Percentiles rank a stretch among this genome's conserved stretches.
These are phyloP conservation scores for Diaprepes abbreviatus DNA, from an alignment of 2,888 invertebrate genomes.

Conservation along the genomic window DNA sequence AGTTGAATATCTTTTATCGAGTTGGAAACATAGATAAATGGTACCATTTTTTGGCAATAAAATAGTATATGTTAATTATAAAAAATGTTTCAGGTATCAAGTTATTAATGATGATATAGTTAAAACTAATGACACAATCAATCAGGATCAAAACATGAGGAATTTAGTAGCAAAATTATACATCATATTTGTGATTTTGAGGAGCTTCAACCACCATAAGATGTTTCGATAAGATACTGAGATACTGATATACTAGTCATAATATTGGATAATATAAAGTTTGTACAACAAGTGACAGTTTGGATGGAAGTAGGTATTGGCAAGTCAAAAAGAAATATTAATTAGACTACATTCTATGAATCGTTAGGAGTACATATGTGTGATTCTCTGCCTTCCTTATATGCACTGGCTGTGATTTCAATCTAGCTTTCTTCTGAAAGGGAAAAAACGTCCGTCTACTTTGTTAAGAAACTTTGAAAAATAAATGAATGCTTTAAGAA, in stretches of 20 bases:
- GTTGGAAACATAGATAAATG: slow-evolving; percentile 55
- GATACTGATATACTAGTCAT: no score
- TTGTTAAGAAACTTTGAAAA: no score
- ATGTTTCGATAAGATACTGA: no score
- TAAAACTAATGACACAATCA: slow-evolving; percentile 31
- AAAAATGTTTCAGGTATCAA: slow-evolving; percentile 58
- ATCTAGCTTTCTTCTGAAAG: no score
- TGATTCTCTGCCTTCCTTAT: no score
- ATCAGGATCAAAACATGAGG: slow-evolving; percentile 47
- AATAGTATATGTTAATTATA: slow-evolving; percentile 48
- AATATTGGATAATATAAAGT: slow-evolving; percentile 23
- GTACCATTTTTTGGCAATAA: slow-evolving; percentile 53
- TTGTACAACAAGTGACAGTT: slow-evolving; percentile 1
- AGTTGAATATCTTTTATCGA: slow-evolving; percentile 51
- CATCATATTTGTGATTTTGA: no score
- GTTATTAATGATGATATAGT: slow-evolving; percentile 45
- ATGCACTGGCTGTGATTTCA: no score
- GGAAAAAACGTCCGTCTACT: no score
- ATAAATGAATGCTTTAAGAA: no score
- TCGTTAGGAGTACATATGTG: no score
- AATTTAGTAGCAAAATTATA: no score
- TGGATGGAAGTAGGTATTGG: slow-evolving; percentile 19
- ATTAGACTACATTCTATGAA: slow-evolving; percentile 21
- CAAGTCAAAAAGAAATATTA: slow-evolving; percentile 26
- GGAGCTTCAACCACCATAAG: no score